Evolutionary conservation across 2,113 vertebrate species (phyloP), one percentile per base, ranked within the genome.

Genomic region (Caretta caretta): DNA sequence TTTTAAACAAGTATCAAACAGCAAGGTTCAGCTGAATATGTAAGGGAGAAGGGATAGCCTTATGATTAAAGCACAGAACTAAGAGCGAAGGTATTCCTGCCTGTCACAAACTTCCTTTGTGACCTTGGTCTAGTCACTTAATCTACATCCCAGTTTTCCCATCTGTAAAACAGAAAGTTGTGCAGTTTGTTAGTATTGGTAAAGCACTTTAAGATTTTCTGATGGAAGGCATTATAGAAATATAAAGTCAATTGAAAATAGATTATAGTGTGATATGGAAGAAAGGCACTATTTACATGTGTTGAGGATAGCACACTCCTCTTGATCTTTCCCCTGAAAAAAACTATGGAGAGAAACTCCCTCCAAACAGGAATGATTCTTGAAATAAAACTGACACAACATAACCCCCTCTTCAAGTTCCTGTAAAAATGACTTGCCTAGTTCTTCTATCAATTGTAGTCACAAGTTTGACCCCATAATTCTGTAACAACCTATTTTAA

Each of bases 141-240:
- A 62, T 11, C 38, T 53, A 19, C 24, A 13, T 50, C 27, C 1
- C 31, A 22, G 49, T 42, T 75, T 79, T 48, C 19, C 76, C 49
- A 46, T 35, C 10, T 82, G n/a, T 51, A 51, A 84, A 90, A 62
- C 7, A 16, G 42, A 14, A 3, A 17, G 25, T 62, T 57, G 81
- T 62, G 90, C 80, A 80, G n/a, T 42, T n/a, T 80, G 5, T 56
- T 72, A 90, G 69, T 14, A 87, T 51, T 46, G 93, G 75, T 83
- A 89, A 80, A 96, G 90, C 79, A 87, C 87, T 90, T 46, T 59
- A 46, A 92, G 72, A 56, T 82, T 92, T 87, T 62, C 35, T 80
- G 88, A 89, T 0, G 1, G 80, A 86, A 62, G 24, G 24, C 31
- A 80, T 35, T 35, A 35, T 10, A 42, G n/a, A 53, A 59, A 56